Conservation (phyloP, 35 echinoderm and acorn worm species). For the Apostichopus japonicus region DNA sequence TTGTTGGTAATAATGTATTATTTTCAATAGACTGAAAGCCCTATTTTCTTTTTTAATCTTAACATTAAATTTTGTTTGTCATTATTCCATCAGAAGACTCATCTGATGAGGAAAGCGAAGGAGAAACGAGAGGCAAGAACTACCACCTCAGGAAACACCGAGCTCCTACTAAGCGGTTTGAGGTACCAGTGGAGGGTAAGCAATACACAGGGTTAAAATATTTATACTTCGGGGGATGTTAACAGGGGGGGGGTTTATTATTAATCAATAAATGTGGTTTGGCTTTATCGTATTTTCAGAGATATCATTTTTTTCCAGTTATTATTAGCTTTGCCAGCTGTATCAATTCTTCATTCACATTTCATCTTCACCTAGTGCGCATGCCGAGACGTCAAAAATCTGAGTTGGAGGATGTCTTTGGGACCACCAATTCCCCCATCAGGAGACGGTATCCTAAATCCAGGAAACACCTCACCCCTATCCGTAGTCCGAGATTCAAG, state of each 20-base stretch:
- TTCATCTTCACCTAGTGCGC: conserved; percentile 29
- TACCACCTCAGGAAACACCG: conserved; percentile 50
- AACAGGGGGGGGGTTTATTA: neutral
- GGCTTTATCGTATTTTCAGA: neutral
- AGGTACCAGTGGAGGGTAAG: conserved; percentile 55
- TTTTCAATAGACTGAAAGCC: neutral
- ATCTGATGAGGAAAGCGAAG: conserved; percentile 40
- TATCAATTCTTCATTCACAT: neutral
- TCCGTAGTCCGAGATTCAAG: conserved; percentile 65
- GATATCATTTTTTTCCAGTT: neutral
- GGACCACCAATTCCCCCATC: conserved; percentile 66
- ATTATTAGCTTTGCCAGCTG: neutral
- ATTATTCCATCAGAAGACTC: neutral
- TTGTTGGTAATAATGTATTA: too few relatives aligned
- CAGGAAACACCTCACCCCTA: conserved; percentile 73
- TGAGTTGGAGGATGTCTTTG: conserved; percentile 43
- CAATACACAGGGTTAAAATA: neutral
- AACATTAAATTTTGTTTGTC: too few relatives aligned
- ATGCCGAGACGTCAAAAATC: conserved; percentile 60
- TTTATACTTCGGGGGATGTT: neutral
- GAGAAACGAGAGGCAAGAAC: neutral
- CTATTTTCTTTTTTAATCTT: neutral
- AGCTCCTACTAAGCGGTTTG: conserved; percentile 36
- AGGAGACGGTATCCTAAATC: conserved; percentile 58
- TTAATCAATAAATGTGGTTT: neutral